A percentile compares a stretch with the other conserved stretches of the same genome.
phyloP scores from a whole-genome alignment of 2,797 vertebrate genomes.

The Acomys russatus region DNA sequence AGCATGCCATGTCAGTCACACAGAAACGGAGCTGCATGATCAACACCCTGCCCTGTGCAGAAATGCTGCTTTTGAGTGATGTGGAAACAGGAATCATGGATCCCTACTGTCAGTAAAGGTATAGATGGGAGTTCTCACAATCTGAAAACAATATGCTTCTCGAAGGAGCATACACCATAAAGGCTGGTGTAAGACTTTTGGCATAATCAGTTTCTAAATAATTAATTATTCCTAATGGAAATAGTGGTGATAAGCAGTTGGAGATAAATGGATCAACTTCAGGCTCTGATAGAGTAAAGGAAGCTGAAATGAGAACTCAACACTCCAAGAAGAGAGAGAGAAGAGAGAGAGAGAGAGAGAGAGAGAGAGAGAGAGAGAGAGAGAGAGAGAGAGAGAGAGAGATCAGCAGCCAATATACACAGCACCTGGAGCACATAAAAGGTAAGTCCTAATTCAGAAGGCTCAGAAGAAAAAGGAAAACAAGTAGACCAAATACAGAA shows the following conservation, averaged over 20 bases:
- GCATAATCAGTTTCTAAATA: neutral
- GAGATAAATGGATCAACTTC: slow-evolving; percentile 25
- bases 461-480: neutral
- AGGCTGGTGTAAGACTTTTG: neutral
- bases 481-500: neutral
- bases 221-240: slow-evolving; percentile 5
- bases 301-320: neutral
- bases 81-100: neutral
- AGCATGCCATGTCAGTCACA: neutral
- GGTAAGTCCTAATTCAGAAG: neutral
- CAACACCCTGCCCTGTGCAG: neutral
- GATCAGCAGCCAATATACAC: neutral
- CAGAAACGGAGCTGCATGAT: neutral
- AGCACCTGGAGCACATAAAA: neutral
- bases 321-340: neutral
- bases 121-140: neutral
- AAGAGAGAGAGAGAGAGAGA: neutral
- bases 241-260: neutral
- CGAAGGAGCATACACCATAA: neutral
- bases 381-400: neutral
- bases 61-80: neutral
- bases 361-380: too few relatives aligned
- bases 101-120: neutral
- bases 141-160: slow-evolving; percentile 9
- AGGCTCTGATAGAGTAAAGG: neutral